Base-by-base conservation (phyloP, 2,797 vertebrate genomes). In the Micrastur ruficollis region DNA sequence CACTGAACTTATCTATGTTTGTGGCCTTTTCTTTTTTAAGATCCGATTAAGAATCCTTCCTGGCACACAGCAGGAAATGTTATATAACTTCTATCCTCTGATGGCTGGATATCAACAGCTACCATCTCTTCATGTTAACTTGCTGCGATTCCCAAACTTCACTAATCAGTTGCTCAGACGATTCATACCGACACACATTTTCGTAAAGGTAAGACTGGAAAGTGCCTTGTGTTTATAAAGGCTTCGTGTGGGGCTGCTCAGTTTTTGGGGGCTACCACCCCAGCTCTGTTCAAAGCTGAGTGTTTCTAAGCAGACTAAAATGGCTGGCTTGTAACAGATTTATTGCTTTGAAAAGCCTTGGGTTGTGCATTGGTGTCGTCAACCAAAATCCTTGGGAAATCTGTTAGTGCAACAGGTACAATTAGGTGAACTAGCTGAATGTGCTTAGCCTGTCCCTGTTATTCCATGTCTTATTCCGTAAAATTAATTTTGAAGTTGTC, bases 61-160 rank as follows among this genome's bases (percentile, higher is more conserved):
- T 3, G 99, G 99, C 40, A 98, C 98, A 0, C 97, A 99, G 93
- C 99, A 99, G 98, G 99, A 99, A 85, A 99, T 99, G 98, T 76
- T 99, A 6, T 99, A 99, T 91, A 99, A 99, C 92, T 99, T 99
- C 95, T 99, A 99, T 55, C 99, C 99, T 6, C 98, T 99, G 78
- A 99, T 99, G 99, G 99, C 99, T 9, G 99, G 99, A 4, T 99
- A 99, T 97, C 99, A 99, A 92, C 99, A 98, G 81, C 98, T 99
- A 50, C 99, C 99, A 1, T 99, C 98, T 81, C 99, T 99, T 73
- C 99, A 98, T 55, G 98, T 99, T 85, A 99, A 97, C 93, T 90
- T 99, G 91, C 96, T 99, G 5, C 98, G 99, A 55, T 99, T 99
- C 95, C 98, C 99, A 2, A 97, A 92, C 89, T 98, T 99, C 96